These are phyloP conservation scores for Ecdyonurus torrentis DNA, from an alignment of 2,888 invertebrate species.

Conservation along the genomic window DNA sequence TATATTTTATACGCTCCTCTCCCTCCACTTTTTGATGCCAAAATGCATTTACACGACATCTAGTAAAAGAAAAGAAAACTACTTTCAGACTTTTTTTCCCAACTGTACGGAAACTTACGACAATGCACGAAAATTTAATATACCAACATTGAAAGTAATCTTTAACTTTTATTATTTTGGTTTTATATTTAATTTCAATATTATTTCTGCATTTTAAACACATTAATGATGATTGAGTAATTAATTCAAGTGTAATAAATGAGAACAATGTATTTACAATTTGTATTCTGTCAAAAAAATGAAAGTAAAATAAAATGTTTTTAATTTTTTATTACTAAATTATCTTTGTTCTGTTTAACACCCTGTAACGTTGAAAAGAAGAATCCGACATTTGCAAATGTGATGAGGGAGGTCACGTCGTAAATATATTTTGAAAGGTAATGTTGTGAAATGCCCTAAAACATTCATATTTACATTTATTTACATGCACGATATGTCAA, in stretches of 20 bases:
- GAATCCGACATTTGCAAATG: conserved; percentile 2
- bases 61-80: not conserved
- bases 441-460: not conserved
- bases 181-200: no score
- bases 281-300: no score
- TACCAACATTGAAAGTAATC: not conserved
- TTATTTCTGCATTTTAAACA: no score
- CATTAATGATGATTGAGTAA: no score
- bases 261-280: no score
- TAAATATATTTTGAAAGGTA: not conserved
- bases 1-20: not conserved
- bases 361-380: not conserved
- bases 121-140: not conserved
- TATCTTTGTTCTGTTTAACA: not conserved
- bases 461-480: no score
- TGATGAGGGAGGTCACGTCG: conserved; percentile 3
- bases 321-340: not conserved
- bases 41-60: no score
- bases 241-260: no score
- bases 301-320: not conserved
- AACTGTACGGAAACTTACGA: not conserved
- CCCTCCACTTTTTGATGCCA: not conserved
- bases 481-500: no score
- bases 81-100: not conserved
- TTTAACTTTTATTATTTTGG: no score